Evolutionary conservation across 2,888 invertebrate species (phyloP).

Genomic region (Cephalotes varians): DNA sequence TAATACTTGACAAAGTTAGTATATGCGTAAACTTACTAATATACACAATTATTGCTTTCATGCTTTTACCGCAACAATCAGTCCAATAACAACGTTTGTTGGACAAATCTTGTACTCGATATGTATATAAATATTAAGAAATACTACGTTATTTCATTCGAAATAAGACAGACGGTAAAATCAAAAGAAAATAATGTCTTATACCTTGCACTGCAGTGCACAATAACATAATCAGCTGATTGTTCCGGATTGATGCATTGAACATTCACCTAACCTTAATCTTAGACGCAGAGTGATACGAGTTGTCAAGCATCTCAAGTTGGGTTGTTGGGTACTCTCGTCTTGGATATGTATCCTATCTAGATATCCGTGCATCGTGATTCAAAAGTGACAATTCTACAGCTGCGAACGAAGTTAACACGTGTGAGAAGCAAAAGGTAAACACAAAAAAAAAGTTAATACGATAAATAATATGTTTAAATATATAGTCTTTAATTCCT

Average conservation of each 20-base stretch:
- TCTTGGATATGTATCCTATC: not conserved
- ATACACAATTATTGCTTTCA: too few species aligned
- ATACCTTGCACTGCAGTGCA: not conserved
- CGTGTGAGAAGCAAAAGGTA: not conserved
- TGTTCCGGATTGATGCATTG: not conserved
- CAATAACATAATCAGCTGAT: slow-evolving; percentile 10
- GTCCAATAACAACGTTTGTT: not conserved
- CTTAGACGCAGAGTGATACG: too few species aligned
- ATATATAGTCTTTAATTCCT: too few species aligned
- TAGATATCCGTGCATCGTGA: slow-evolving; percentile 2
- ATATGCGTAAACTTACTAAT: too few species aligned
- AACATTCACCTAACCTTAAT: too few species aligned
- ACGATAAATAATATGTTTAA: not conserved
- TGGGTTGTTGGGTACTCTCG: not conserved
- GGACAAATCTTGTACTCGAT: not conserved
- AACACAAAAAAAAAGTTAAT: not conserved
- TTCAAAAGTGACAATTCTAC: not conserved
- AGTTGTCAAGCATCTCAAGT: too few species aligned
- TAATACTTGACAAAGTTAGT: not conserved
- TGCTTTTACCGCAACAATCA: too few species aligned
- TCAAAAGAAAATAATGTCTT: not conserved
- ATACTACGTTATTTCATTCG: not conserved
- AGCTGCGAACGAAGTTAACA: not conserved
- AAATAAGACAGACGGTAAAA: not conserved
- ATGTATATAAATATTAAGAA: not conserved